phyloP scores from a whole-genome alignment of 2,113 vertebrate genomes.

The Chauna torquata region DNA sequence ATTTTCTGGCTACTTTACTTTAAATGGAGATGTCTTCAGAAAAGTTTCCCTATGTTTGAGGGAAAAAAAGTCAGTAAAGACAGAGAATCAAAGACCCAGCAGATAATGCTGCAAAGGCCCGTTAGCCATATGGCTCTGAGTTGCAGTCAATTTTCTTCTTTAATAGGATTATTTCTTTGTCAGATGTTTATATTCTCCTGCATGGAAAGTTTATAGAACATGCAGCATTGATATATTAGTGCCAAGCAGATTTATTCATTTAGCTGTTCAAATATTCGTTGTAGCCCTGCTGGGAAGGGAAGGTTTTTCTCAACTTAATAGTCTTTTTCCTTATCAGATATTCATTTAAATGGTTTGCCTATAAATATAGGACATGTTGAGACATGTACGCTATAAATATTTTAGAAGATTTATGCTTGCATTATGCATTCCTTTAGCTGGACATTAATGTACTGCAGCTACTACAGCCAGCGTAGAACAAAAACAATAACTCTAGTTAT shows the following conservation, averaged over 20 bases:
- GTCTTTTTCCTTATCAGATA: conserved; percentile 58
- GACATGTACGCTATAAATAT: conserved; percentile 54
- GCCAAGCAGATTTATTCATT: conserved; percentile 66
- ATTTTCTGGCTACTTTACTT: background rate
- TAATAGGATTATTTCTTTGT: conserved; percentile 40
- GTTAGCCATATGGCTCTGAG: background rate
- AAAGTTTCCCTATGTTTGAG: background rate
- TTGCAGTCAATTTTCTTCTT: conserved; percentile 45
- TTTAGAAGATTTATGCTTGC: conserved; percentile 61
- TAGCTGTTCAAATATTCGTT: conserved; percentile 33
- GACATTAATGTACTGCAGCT: conserved; percentile 16
- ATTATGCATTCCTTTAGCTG: conserved; percentile 45
- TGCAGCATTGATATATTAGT: conserved; percentile 52
- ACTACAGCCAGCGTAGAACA: background rate
- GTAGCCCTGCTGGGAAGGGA: conserved; percentile 46
- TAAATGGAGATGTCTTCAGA: background rate
- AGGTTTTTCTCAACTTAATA: conserved; percentile 54
- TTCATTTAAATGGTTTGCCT: conserved; percentile 65
- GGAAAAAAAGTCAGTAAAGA: background rate
- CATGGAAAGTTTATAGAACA: conserved; percentile 59
- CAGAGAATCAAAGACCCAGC: conserved; percentile 3
- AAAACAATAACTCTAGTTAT: background rate
- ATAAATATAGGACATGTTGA: conserved; percentile 59
- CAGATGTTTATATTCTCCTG: conserved; percentile 63
- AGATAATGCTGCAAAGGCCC: conserved; percentile 30